Base-by-base conservation (phyloP, 2,113 vertebrate genomes). In the Blennius ocellaris region DNA sequence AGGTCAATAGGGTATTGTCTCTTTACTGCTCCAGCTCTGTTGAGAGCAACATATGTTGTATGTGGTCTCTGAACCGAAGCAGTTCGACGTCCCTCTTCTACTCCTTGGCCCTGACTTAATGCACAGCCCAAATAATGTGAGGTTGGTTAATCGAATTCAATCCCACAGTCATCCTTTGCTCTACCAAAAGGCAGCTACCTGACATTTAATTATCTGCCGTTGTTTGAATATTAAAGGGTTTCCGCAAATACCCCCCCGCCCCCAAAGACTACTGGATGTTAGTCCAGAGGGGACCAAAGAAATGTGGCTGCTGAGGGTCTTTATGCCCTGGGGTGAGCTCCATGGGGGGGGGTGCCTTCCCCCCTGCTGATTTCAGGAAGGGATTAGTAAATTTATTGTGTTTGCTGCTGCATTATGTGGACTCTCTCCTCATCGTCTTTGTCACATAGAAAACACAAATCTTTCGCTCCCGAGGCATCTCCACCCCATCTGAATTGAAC, bases 331-430 rank as follows among this genome's bases (percentile, higher is more conserved):
- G 82, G 84, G 85, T 55, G 39, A 77, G 44, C 69, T 73, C 52
- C 64, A 72, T 80, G 21, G 21, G 21, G 21, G 21, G 21, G 21
- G 21, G n/a, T n/a, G n/a, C n/a, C n/a, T n/a, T n/a, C 47, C 21
- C 68, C 75, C 78, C 75, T 48, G 48, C 78, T 81, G 85, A 83
- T 87, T 86, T 74, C 65, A 80, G 81, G 74, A 88, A 83, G 82
- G 81, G 88, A 89, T 89, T 87, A 86, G 77, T 70, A 65, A n/a
- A 83, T 82, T 58, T 78, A 83, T 83, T 84, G 83, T 80, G 80
- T 86, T 85, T 85, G 62, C 78, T 48, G 62, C 53, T 74, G 73
- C 80, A 76, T 90, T 90, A 69, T 87, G 62, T 71, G 73, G 15
- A 59, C 48, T 69, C 60, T 67, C 54, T 69, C 66, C 73, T 80